phyloP scores from a whole-genome alignment of 2,888 invertebrate species.

The Deladenus siricidicola region DNA sequence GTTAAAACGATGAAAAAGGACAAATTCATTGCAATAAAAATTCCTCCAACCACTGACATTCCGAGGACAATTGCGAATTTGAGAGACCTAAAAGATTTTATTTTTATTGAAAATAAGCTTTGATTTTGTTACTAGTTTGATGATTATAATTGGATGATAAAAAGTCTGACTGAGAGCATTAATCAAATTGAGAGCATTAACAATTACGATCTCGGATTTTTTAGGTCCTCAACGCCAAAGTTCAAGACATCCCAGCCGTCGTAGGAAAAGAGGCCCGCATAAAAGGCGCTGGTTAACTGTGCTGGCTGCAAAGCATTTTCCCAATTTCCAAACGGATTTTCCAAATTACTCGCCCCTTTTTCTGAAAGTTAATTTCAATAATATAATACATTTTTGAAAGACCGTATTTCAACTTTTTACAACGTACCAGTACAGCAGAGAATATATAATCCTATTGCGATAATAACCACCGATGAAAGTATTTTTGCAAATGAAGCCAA shows the following conservation, averaged over 20 bases:
- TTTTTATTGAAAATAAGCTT: too few species aligned
- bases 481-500: constrained; percentile 47
- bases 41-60: constrained; percentile 36
- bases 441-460: constrained; percentile 42
- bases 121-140: too few species aligned
- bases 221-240: constrained; percentile 29
- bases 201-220: constrained; percentile 7
- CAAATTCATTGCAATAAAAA: constrained; percentile 45
- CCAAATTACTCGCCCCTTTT: constrained; percentile 15
- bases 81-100: constrained; percentile 42
- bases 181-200: too few species aligned
- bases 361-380: not conserved
- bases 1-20: constrained; percentile 41
- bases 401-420: not conserved
- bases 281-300: constrained; percentile 40
- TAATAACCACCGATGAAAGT: constrained; percentile 38
- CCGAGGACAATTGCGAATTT: constrained; percentile 47
- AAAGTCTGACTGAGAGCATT: too few species aligned
- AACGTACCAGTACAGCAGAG: constrained; percentile 33
- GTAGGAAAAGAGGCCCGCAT: constrained; percentile 37
- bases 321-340: constrained; percentile 29
- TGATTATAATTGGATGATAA: too few species aligned
- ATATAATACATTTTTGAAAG: not conserved
- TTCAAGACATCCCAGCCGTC: constrained; percentile 52
- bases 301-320: constrained; percentile 4